Evolutionary conservation across 2,797 vertebrate genomes (phyloP), one percentile per base, ranked within the genome.

Genomic region (Neosilurus hyrtlii): DNA sequence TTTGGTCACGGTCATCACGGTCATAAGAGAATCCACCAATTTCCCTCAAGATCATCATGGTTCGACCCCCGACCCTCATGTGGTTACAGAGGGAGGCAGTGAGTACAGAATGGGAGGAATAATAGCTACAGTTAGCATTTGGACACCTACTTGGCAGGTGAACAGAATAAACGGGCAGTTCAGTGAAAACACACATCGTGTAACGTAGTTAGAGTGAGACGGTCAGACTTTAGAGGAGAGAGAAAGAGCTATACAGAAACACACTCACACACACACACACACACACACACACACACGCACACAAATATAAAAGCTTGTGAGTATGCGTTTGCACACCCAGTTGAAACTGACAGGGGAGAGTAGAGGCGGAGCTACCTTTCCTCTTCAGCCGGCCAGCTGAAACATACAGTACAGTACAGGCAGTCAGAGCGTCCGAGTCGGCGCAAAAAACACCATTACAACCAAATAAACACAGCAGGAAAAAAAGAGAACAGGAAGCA

Each of bases 331-430:
- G 67, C 82, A 83, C 82, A 83, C 82, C 73, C 59, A 59, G 51
- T 52, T 61, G 24, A 78, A 72, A 78, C 74, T 65, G 62, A 75
- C 52, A 54, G 80, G 61, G 82, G 35, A 84, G 16, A 71, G 66
- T 71, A 91, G 89, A 92, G 91, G 91, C 78, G 89, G 56, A 90
- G 92, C 91, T 94, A 94, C 94, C 94, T 94, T 94, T 94, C 85
- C 89, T 87, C 91, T 94, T 94, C 87, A 89, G 90, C 80, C 91
- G 92, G 92, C 94, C 92, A 93, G 92, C 94, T 94, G 93, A 92
- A 95, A 94, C 91, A 90, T 90, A 93, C 88, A 94, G 86, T 90
- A 93, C 87, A 94, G 86, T 91, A 93, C 87, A 94, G 87, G 92
- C 87, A 91, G 88, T 90, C 91, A 92, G 84, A 86, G 76, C 75